Percentiles rank a stretch among this genome's conserved stretches.
Conservation (phyloP, 2,797 vertebrate species). For the Pelochelys cantorii region DNA sequence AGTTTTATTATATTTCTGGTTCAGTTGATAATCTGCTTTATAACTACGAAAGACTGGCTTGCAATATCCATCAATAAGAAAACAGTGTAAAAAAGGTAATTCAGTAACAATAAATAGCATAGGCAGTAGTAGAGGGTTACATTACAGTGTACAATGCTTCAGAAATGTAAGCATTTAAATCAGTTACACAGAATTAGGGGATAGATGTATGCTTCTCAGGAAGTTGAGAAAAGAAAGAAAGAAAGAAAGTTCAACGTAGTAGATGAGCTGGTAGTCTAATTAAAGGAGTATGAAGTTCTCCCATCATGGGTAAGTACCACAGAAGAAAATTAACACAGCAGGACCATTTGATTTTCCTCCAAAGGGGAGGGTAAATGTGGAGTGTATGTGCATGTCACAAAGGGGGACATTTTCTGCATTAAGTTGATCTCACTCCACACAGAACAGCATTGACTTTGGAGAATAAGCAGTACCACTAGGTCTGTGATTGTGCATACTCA, state of each 20-base stretch:
- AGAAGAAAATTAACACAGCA: neutral
- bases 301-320: neutral
- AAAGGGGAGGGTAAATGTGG: rapidly evolving
- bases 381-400: neutral
- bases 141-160: slow-evolving; percentile 36
- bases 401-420: rapidly evolving
- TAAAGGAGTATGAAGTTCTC: neutral
- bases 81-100: neutral
- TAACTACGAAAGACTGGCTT: slow-evolving; percentile 44
- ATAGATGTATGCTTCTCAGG: slow-evolving; percentile 35
- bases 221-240: neutral
- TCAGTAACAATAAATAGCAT: slow-evolving; percentile 34
- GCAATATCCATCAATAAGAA: slow-evolving; percentile 49
- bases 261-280: neutral
- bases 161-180: slow-evolving; percentile 63
- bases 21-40: slow-evolving; percentile 13
- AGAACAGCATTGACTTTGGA: rapidly evolving
- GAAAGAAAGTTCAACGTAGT: slow-evolving; percentile 5
- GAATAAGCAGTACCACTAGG: neutral
- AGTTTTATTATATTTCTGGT: slow-evolving; percentile 20
- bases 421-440: neutral
- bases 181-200: slow-evolving; percentile 2
- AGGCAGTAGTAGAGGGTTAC: slow-evolving; percentile 24
- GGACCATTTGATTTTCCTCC: neutral
- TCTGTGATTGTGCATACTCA: rapidly evolving